phyloP scores from a whole-genome alignment of 2,888 invertebrate species.

The Agrochola litura region DNA sequence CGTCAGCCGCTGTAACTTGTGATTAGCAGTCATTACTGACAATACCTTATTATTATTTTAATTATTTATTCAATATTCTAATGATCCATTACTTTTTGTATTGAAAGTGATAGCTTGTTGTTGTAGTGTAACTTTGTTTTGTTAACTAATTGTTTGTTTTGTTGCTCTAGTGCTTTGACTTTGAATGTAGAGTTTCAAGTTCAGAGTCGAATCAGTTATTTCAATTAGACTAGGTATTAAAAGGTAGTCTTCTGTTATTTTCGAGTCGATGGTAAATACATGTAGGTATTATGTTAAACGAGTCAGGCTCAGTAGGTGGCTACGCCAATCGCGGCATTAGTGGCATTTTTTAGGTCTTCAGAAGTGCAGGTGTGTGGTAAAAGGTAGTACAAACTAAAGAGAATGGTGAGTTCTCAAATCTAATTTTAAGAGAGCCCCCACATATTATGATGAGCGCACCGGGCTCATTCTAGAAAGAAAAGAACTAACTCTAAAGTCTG shows the following conservation, averaged over 20 bases:
- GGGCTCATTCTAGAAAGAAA: not conserved
- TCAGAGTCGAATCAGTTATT: not conserved
- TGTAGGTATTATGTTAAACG: no score
- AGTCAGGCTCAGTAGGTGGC: no score
- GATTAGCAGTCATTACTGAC: slow-evolving; percentile 67
- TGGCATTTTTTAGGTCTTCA: no score
- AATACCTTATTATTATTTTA: slow-evolving; percentile 48
- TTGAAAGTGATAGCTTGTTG: slow-evolving; percentile 48
- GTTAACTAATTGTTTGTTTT: slow-evolving; percentile 36
- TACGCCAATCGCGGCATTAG: no score
- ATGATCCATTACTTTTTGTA: slow-evolving; percentile 48
- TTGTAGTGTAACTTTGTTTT: slow-evolving; percentile 14
- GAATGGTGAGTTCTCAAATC: not conserved
- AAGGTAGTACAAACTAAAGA: not conserved
- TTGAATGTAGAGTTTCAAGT: not conserved
- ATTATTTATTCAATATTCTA: slow-evolving; percentile 56
- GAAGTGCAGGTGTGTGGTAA: no score
- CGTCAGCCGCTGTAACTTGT: slow-evolving; percentile 65
- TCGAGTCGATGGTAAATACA: no score
- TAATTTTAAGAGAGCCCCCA: not conserved
- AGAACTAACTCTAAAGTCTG: not conserved
- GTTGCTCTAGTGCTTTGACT: not conserved
- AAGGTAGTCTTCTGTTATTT: no score
- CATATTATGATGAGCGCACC: not conserved
- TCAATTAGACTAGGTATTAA: not conserved